phyloP scores from a whole-genome alignment of 2,888 invertebrate species.

The Automeris io region DNA sequence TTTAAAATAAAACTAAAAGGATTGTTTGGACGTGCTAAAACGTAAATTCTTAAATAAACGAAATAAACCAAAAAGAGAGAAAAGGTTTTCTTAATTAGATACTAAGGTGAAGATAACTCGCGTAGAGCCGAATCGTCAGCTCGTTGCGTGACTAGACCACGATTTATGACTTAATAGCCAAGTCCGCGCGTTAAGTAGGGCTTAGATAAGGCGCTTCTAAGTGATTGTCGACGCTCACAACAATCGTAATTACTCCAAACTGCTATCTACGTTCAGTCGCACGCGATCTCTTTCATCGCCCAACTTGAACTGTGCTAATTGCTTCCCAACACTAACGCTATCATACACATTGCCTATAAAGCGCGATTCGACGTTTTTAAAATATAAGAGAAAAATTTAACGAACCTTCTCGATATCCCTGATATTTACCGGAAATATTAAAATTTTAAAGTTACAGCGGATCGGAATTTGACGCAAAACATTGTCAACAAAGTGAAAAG shows the following conservation, averaged over 20 bases:
- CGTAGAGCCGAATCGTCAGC: constrained; percentile 62
- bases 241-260: constrained; percentile 76
- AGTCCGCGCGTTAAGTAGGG: constrained; percentile 70
- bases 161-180: constrained; percentile 76
- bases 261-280: constrained; percentile 61
- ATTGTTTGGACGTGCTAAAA: too few relatives aligned
- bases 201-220: constrained; percentile 75
- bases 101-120: constrained; percentile 62
- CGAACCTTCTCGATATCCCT: neutral
- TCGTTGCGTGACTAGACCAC: constrained; percentile 64
- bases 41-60: neutral
- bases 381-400: constrained; percentile 1
- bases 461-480: neutral
- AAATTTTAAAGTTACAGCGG: too few relatives aligned
- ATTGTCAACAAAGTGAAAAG: neutral
- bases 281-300: constrained; percentile 69
- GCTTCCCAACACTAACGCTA: constrained; percentile 30
- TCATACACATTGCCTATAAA: neutral
- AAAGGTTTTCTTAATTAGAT: constrained; percentile 64
- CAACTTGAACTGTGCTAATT: constrained; percentile 51
- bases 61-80: constrained; percentile 20
- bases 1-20: too few relatives aligned
- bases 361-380: neutral
- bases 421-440: neutral
- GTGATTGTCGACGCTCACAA: constrained; percentile 76